A percentile compares a stretch with the other conserved stretches of the same genome.
phyloP scores from a whole-genome alignment of 2,888 invertebrate species.

The Phyllotreta striolata region DNA sequence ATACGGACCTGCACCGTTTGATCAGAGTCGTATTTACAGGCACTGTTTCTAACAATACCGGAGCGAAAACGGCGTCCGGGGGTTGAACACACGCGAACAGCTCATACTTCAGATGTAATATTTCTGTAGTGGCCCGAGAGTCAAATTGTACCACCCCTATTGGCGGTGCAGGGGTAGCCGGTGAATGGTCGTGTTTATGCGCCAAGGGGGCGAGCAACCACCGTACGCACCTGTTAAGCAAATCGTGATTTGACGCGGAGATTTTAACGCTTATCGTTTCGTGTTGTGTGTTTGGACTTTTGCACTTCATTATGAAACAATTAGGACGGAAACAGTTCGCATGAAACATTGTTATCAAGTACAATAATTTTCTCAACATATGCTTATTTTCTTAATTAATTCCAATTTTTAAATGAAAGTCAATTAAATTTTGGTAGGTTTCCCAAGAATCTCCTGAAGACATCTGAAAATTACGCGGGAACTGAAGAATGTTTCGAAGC shows the following conservation, averaged over 20 bases:
- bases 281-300: conserved; percentile 47
- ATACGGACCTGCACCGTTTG: conserved; percentile 10
- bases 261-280: conserved; percentile 55
- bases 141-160: conserved; percentile 52
- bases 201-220: conserved; percentile 51
- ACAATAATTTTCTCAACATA: too few relatives aligned
- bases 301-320: conserved; percentile 45
- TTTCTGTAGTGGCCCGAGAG: conserved; percentile 56
- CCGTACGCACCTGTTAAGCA: conserved; percentile 54
- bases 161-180: conserved; percentile 42
- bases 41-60: conserved; percentile 45
- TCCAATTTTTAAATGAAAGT: too few relatives aligned
- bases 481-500: too few relatives aligned
- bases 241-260: conserved; percentile 55
- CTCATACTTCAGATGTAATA: conserved; percentile 55
- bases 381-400: too few relatives aligned
- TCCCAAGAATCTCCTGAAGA: too few relatives aligned
- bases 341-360: too few relatives aligned
- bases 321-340: conserved; percentile 27
- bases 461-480: too few relatives aligned
- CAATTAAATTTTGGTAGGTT: too few relatives aligned
- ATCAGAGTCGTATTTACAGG: conserved; percentile 11
- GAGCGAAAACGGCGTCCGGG: conserved; percentile 42
- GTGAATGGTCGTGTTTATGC: conserved; percentile 52
- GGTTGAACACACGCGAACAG: conserved; percentile 50